phyloP scores from a whole-genome alignment of 2,888 invertebrate genomes.

The Polyploca ridens region DNA sequence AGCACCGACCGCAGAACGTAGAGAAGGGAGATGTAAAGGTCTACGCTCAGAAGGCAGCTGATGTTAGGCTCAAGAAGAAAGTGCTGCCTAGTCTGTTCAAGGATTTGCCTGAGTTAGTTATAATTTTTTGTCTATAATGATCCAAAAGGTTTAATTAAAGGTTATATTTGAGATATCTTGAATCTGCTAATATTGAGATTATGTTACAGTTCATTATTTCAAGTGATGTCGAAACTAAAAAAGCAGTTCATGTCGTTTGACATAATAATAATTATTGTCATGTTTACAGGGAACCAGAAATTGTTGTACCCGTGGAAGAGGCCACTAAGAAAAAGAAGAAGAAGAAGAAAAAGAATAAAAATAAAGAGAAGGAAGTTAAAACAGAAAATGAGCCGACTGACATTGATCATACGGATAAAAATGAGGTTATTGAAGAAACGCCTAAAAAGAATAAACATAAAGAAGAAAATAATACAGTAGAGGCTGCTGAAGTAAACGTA shows the following conservation, averaged over 20 bases:
- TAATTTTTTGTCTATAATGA: background rate
- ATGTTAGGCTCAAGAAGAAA: conserved; percentile 90
- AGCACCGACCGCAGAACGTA: conserved; percentile 89
- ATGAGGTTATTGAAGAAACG: conserved; percentile 20
- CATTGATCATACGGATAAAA: conserved; percentile 29
- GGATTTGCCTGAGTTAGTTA: conserved; percentile 65
- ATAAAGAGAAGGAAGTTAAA: conserved; percentile 20
- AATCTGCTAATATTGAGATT: too few species aligned
- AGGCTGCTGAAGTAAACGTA: conserved; percentile 14
- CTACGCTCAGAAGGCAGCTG: conserved; percentile 89
- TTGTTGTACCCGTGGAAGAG: conserved; percentile 60
- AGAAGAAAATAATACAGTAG: conserved; percentile 18
- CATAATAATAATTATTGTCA: background rate
- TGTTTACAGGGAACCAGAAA: conserved; percentile 69
- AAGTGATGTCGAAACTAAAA: too few species aligned
- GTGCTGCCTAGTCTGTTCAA: conserved; percentile 91
- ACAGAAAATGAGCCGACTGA: conserved; percentile 18
- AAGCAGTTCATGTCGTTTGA: too few species aligned
- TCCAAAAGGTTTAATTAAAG: too few species aligned
- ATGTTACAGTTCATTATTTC: too few species aligned
- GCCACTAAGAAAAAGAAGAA: conserved; percentile 70
- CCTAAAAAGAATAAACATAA: conserved; percentile 27
- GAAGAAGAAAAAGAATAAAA: conserved; percentile 64
- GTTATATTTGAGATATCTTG: too few species aligned
- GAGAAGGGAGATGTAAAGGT: conserved; percentile 92